Evolutionary conservation across 2,888 invertebrate species (phyloP).

Genomic region (Leptinotarsa rubiginosa): DNA sequence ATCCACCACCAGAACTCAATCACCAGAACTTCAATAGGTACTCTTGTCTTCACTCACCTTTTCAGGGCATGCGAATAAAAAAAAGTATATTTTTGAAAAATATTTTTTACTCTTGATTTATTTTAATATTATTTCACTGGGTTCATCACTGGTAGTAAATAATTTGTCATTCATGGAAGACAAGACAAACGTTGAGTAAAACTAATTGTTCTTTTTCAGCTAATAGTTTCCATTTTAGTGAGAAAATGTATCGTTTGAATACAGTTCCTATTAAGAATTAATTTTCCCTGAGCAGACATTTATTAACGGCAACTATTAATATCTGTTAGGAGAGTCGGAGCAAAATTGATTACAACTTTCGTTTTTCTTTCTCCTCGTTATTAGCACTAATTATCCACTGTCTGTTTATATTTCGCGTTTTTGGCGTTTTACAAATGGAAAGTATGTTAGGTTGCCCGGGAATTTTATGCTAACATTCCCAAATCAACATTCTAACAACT

Average conservation of each 20-base stretch:
- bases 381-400: slow-evolving; percentile 36
- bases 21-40: too few species aligned
- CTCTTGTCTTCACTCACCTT: too few species aligned
- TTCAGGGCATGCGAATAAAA: too few species aligned
- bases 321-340: slow-evolving; percentile 32
- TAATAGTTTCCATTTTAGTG: background rate
- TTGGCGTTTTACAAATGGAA: slow-evolving; percentile 15
- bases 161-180: too few species aligned
- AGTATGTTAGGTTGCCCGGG: background rate
- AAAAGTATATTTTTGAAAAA: too few species aligned
- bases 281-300: slow-evolving; percentile 21
- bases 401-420: slow-evolving; percentile 12
- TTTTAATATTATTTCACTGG: too few species aligned
- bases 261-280: background rate
- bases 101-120: too few species aligned
- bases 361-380: slow-evolving; percentile 29
- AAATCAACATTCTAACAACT: slow-evolving; percentile 10
- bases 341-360: slow-evolving; percentile 35
- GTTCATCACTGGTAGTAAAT: too few species aligned
- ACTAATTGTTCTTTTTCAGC: background rate
- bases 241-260: background rate
- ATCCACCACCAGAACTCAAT: too few species aligned
- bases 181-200: too few species aligned
- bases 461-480: background rate
- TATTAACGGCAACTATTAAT: slow-evolving; percentile 39